A percentile compares a stretch with the other conserved stretches of the same genome.
These are phyloP conservation scores for Anagrus nilaparvatae DNA, from an alignment of 1,140 invertebrate genomes.

Conservation along the genomic window DNA sequence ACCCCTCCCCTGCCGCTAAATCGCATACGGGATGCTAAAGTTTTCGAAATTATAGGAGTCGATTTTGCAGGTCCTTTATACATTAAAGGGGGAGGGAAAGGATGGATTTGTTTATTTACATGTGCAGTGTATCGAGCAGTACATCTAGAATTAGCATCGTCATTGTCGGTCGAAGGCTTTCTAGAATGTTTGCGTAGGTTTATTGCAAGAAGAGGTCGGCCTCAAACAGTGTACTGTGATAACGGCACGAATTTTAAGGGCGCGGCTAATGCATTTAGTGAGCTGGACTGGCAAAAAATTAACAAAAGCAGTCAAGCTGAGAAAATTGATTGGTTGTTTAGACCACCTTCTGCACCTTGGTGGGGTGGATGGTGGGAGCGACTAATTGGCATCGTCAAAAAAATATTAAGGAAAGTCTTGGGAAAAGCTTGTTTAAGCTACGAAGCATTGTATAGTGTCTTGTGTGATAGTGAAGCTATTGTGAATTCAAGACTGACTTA, in stretches of 20 bases:
- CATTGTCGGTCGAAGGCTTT: constrained; percentile 20
- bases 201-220: constrained; percentile 22
- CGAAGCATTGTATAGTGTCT: constrained; percentile 24
- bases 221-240: constrained; percentile 27
- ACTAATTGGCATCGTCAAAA: constrained; percentile 24
- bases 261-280: constrained; percentile 17
- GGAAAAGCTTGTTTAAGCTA: constrained; percentile 21
- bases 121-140: constrained; percentile 23
- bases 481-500: constrained; percentile 29
- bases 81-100: constrained; percentile 16
- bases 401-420: constrained; percentile 20
- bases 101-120: constrained; percentile 23
- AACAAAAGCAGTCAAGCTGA: constrained; percentile 10
- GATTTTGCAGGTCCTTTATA: constrained; percentile 22
- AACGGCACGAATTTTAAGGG: constrained; percentile 29
- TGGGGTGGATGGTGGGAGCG: constrained; percentile 32
- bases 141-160: constrained; percentile 23
- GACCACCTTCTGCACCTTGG: constrained; percentile 31
- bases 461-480: constrained; percentile 27
- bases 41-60: constrained; percentile 20
- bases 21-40: constrained; percentile 15
- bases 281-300: constrained; percentile 22
- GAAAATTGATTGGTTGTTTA: constrained; percentile 32
- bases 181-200: constrained; percentile 16
- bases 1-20: constrained; percentile 18